Base-by-base conservation (phyloP, 2,797 vertebrate species). In the Thripadectes ignobilis region DNA sequence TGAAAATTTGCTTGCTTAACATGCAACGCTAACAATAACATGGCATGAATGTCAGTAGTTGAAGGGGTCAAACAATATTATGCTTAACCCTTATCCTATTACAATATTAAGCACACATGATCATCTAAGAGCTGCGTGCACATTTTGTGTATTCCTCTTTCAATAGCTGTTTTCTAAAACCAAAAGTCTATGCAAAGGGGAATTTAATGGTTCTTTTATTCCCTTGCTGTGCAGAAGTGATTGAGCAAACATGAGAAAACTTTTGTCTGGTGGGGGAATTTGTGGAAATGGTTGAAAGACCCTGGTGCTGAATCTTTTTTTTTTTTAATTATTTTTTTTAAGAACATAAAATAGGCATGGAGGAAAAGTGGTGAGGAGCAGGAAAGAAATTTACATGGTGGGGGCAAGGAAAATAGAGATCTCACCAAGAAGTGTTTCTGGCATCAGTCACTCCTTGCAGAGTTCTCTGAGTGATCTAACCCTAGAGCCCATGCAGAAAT, bases 1-100 rank as follows among this genome's bases (percentile, higher is more conserved):
- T 98, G 98, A 98, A 98, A 98, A 97, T 97, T 96, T 98, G 96
- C 98, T 97, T 93, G 96, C 96, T 98, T 98, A 97, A 97, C 97
- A 97, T 98, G 97, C 97, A 96, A 97, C 43, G 39, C 96, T 97
- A 96, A 96, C 97, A 97, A 93, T 97, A 97, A 98, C 97, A 97
- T 91, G 96, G 96, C 97, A 91, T 97, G 98, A 95, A 97, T 85
- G 94, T 97, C 97, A 94, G 94, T 91, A 89, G 94, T 97, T 96
- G 96, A 96, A 97, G 93, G 94, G 96, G 96, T 98, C 97, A 97
- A 84, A 85, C 88, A 97, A 97, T 97, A 97, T 96, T 97, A 90
- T 96, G 95, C 91, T 92, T 96, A 94, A 93, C 95, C 96, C 96
- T 97, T 97, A 97, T 97, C 96, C 98, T 94, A 92, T 97, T 98